These are phyloP conservation scores for Dromaius novaehollandiae DNA, from an alignment of 2,113 vertebrate species.

Conservation along the genomic window DNA sequence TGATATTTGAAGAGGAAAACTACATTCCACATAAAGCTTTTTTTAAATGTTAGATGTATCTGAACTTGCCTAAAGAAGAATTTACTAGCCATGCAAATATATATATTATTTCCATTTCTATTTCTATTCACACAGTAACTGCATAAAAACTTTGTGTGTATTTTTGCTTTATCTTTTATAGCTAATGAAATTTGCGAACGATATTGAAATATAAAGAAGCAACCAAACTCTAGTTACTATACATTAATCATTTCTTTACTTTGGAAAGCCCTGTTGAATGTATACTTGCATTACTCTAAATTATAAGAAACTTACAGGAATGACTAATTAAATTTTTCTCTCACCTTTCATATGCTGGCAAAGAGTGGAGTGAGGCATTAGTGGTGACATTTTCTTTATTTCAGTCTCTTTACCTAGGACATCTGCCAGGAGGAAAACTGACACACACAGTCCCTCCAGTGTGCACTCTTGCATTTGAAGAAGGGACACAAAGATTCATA, in stretches of 20 bases:
- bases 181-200: background rate
- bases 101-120: background rate
- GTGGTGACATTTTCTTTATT: background rate
- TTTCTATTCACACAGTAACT: background rate
- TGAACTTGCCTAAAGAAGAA: background rate
- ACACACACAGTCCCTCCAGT: background rate
- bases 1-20: background rate
- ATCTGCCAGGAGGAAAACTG: background rate
- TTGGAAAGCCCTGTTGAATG: background rate
- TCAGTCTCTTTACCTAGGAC: background rate
- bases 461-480: background rate
- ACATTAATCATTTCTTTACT: background rate
- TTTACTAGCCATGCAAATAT: background rate
- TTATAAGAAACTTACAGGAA: background rate
- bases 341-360: background rate
- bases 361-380: background rate
- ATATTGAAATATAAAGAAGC: background rate
- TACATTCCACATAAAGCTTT: background rate
- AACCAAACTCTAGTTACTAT: background rate
- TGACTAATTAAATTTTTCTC: background rate
- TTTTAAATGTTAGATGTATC: background rate
- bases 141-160: background rate
- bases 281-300: background rate
- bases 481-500: background rate
- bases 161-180: background rate